Evolutionary conservation across 2,888 invertebrate genomes (phyloP).

Genomic region (Erannis defoliaria): DNA sequence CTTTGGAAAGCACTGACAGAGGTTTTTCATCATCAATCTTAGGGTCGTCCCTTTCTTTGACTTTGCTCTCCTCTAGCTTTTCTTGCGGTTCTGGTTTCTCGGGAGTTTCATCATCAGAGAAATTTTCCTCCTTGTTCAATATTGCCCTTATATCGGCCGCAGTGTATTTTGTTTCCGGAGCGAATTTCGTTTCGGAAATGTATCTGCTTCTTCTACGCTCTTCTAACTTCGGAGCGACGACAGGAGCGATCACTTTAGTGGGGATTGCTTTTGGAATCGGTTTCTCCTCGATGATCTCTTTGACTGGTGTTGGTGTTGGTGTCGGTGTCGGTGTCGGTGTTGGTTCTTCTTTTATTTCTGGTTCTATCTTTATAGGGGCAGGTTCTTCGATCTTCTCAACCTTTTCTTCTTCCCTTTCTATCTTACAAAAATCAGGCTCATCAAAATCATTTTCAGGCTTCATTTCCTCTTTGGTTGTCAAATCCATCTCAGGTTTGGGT

Average conservation of each 20-base stretch:
- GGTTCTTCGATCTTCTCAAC: constrained; percentile 47
- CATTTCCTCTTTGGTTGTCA: constrained; percentile 79
- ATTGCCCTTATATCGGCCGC: constrained; percentile 47
- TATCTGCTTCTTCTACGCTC: constrained; percentile 42
- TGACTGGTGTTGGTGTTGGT: constrained; percentile 9
- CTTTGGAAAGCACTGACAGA: constrained; percentile 55
- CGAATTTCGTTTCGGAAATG: constrained; percentile 26
- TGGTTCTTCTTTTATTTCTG: constrained; percentile 36
- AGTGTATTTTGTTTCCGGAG: constrained; percentile 32
- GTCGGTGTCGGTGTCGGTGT: no score
- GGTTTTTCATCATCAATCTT: constrained; percentile 61
- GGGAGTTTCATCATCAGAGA: constrained; percentile 59
- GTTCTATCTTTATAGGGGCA: constrained; percentile 31
- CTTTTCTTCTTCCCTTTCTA: constrained; percentile 56
- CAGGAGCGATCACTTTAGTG: constrained; percentile 12
- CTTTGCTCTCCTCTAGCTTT: constrained; percentile 51
- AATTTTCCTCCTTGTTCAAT: constrained; percentile 54
- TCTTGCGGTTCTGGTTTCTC: constrained; percentile 42
- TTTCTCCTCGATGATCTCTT: constrained; percentile 27
- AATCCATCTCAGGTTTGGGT: constrained; percentile 70
- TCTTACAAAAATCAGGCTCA: constrained; percentile 71
- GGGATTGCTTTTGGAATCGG: constrained; percentile 19
- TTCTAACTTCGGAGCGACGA: constrained; percentile 28
- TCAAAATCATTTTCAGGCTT: constrained; percentile 72
- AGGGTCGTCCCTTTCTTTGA: constrained; percentile 50